Percentiles rank a stretch among this genome's conserved stretches.
Evolutionary conservation across 2,113 vertebrate species (phyloP).

Genomic region (Argyrosomus japonicus): DNA sequence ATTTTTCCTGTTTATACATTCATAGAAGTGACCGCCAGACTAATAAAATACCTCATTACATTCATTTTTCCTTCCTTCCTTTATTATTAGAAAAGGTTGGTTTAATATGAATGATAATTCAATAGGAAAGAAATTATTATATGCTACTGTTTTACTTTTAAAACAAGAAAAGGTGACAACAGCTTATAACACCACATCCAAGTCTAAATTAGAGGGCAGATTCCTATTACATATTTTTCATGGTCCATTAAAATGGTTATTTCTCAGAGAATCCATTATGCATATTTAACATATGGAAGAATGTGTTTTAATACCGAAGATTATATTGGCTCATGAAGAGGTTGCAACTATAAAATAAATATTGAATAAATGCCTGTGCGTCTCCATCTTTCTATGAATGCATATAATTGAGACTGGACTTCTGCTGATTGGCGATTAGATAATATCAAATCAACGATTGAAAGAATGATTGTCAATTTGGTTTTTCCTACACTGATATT

Average conservation of each 20-base stretch:
- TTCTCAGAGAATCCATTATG: slow-evolving; percentile 12
- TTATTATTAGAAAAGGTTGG: neutral
- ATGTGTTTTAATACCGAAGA: neutral
- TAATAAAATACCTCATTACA: slow-evolving; percentile 19
- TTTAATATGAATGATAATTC: slow-evolving; percentile 30
- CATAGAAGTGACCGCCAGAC: neutral
- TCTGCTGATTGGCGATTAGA: neutral
- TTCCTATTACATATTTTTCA: slow-evolving; percentile 10
- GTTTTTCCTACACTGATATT: too few species aligned
- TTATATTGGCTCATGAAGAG: neutral
- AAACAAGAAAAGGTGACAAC: neutral
- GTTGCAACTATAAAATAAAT: neutral
- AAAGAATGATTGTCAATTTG: too few species aligned
- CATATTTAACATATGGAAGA: slow-evolving; percentile 5
- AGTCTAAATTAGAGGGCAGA: slow-evolving; percentile 10
- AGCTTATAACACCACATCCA: neutral
- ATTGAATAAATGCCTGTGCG: neutral
- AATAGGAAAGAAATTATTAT: slow-evolving; percentile 4
- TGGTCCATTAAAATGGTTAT: slow-evolving; percentile 27
- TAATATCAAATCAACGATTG: too few species aligned
- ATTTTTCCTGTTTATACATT: slow-evolving; percentile 11
- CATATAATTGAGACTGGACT: neutral
- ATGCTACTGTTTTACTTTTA: slow-evolving; percentile 1
- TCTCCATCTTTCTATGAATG: neutral
- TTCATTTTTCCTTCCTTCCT: neutral